Conservation (phyloP, 2,113 vertebrate genomes). For the Diglossa brunneiventris region DNA sequence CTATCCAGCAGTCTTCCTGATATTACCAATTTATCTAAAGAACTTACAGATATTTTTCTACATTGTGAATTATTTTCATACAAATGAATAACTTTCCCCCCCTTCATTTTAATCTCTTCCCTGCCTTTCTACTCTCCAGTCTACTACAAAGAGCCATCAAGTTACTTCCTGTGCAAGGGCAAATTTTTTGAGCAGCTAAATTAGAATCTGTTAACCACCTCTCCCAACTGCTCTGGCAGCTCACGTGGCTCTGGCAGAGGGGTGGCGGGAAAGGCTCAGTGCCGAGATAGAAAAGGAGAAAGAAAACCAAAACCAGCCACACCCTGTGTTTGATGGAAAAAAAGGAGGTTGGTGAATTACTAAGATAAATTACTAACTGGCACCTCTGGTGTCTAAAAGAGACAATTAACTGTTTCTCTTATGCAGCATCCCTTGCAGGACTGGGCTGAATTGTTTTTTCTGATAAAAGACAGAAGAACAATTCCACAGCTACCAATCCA, state of each 20-base stretch:
- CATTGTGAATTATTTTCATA: neutral
- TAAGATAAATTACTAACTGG: neutral
- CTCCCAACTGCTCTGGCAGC: neutral
- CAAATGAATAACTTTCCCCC: rapidly evolving
- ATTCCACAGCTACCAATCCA: neutral
- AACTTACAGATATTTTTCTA: neutral
- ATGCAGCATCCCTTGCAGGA: neutral
- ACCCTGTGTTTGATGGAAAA: neutral
- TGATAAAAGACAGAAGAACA: neutral
- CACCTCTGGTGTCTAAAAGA: neutral
- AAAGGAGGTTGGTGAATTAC: neutral
- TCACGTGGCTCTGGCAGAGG: neutral
- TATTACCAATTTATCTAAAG: neutral
- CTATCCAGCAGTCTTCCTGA: neutral
- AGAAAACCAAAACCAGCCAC: neutral
- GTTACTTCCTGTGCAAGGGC: neutral
- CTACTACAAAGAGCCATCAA: neutral
- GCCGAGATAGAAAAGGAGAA: neutral
- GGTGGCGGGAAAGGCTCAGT: neutral
- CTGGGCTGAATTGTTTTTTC: neutral
- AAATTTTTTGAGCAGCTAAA: neutral
- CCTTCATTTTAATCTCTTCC: neutral
- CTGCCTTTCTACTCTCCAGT: neutral
- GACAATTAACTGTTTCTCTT: neutral
- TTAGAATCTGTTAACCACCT: neutral